Conservation (phyloP, 2,888 invertebrate species). For the Monoplex corrugatus region DNA sequence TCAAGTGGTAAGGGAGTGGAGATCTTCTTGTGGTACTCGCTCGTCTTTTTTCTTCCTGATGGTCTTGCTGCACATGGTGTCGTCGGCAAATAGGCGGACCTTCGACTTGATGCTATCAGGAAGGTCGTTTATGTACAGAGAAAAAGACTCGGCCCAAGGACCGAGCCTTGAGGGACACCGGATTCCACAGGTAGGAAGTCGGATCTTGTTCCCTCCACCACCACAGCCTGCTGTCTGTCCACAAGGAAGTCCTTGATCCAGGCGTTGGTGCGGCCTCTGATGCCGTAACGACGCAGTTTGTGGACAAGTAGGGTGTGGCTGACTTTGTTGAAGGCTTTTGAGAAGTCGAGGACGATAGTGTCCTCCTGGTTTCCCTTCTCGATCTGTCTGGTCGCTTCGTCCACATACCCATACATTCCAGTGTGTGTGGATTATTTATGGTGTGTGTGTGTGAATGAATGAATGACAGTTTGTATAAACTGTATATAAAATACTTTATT, state of each 20-base stretch:
- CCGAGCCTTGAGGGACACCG: constrained; percentile 1
- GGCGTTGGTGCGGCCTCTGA: not conserved
- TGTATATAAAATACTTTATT: too few relatives aligned
- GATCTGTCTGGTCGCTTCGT: too few relatives aligned
- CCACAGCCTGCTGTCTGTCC: not conserved
- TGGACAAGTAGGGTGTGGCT: not conserved
- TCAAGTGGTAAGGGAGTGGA: not conserved
- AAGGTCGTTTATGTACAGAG: constrained; percentile 34
- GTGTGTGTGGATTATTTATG: too few relatives aligned
- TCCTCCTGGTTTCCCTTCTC: too few relatives aligned
- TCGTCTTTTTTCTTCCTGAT: constrained; percentile 9
- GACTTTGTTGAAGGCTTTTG: too few relatives aligned
- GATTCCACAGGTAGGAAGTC: constrained; percentile 18
- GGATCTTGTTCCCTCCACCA: constrained; percentile 11
- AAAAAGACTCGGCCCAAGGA: constrained; percentile 26
- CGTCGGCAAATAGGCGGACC: constrained; percentile 1
- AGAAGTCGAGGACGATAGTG: too few relatives aligned
- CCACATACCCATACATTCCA: too few relatives aligned
- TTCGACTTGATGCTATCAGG: constrained; percentile 24
- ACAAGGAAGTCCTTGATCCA: not conserved
- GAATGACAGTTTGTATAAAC: too few relatives aligned
- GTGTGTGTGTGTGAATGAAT: too few relatives aligned
- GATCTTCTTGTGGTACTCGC: not conserved
- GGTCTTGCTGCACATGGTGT: constrained; percentile 30
- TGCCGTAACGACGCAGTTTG: not conserved